Evolutionary conservation across 2,888 invertebrate genomes (phyloP), one percentile per base, ranked within the genome.

Genomic region (Tanaodytes sp.): DNA sequence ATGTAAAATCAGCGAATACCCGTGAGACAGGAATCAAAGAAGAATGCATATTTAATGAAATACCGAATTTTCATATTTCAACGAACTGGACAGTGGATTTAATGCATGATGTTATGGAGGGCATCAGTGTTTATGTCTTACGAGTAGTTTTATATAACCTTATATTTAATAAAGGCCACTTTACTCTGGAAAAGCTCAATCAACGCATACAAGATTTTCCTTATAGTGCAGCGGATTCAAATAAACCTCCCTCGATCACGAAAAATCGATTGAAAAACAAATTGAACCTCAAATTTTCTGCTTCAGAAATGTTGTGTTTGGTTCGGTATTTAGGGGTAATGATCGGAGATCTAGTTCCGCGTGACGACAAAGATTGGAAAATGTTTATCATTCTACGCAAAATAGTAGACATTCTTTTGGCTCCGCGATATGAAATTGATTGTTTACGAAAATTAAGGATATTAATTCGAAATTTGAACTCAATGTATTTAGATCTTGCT

Each of bases 61-160:
- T 52, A n/a, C 1, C 9, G 5, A 33, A 40, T 30, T 52, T 40
- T 52, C 40, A 40, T 40, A 36, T 52, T 12, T 8, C 20, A 8
- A 23, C 19, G 6, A 52, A 52, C 23, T 1, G 14, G 1, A 52
- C 27, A 20, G 40, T 52, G 1, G 52, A 39, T 40, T 9, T 49
- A n/a, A 36, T 49, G 54, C 55, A 61, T 23, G 61, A 48, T 49
- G 15, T 61, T 2, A 1, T 48, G 1, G 62, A 67, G 15, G 62
- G 62, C 2, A 45, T 55, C 6, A 42, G 30, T 16, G 39, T 39
- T 39, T 39, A 39, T 12, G 16, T 15, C 16, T 14, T 39, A 12
- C 14, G 27, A 49, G n/a, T 18, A 14, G 14, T 61, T 31, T 51
- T 20, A 42, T 27, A 49, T 15, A 4, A 20, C 15, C 2, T 11